These are phyloP conservation scores for Labroides dimidiatus DNA, from an alignment of 2,797 vertebrate species.

Conservation along the genomic window DNA sequence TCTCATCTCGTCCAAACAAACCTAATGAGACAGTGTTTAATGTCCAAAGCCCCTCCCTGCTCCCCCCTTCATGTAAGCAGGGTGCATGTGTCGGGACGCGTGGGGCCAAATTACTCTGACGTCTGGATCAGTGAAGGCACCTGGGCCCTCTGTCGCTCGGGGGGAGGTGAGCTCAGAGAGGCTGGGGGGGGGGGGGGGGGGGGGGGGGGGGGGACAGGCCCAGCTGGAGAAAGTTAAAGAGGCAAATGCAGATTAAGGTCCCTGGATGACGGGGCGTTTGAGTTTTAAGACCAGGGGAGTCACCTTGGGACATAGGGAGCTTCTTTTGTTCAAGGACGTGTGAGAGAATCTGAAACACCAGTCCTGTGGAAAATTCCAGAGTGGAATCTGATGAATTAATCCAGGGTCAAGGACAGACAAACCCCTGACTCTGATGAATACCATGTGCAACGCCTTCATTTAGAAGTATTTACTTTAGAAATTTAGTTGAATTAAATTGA, in stretches of 20 bases:
- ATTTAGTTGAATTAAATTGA: no score
- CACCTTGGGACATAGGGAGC: conserved; percentile 35
- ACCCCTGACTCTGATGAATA: no score
- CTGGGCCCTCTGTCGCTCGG: conserved; percentile 84
- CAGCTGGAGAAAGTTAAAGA: conserved; percentile 89
- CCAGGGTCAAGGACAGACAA: neutral
- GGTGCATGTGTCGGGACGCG: conserved; percentile 82
- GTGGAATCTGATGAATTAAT: conserved; percentile 52
- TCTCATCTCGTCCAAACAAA: conserved; percentile 72
- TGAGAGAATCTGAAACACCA: conserved; percentile 72
- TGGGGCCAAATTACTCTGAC: conserved; percentile 84
- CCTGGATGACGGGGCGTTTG: conserved; percentile 62
- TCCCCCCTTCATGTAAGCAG: conserved; percentile 47
- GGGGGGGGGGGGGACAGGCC: no score
- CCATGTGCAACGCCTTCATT: no score
- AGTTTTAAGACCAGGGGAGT: conserved; percentile 63
- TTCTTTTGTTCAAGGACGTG: conserved; percentile 80
- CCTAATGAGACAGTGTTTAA: conserved; percentile 89
- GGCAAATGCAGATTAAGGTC: conserved; percentile 80
- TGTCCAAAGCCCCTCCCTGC: conserved; percentile 75
- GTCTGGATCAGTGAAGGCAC: conserved; percentile 83
- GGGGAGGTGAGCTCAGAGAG: conserved; percentile 78
- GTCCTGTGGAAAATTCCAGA: conserved; percentile 68
- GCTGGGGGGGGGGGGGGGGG: conserved; percentile 67
- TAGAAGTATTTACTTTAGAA: no score